phyloP scores from a whole-genome alignment of 2,888 invertebrate genomes.

The Magallana nippona region DNA sequence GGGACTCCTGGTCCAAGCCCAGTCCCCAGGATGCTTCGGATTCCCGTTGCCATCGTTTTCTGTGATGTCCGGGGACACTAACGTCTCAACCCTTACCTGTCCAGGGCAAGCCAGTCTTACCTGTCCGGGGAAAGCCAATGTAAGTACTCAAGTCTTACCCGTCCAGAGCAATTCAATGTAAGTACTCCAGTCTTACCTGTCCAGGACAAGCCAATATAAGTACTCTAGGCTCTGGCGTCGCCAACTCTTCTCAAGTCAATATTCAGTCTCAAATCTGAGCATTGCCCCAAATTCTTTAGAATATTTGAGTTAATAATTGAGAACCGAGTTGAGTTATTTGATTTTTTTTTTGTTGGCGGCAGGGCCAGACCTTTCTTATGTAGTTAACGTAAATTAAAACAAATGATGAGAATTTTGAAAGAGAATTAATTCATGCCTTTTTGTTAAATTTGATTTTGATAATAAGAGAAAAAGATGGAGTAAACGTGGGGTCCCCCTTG shows the following conservation, averaged over 20 bases:
- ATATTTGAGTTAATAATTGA: no score
- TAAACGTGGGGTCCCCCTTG: no score
- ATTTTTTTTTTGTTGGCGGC: no score
- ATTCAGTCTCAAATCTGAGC: not conserved
- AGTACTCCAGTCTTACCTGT: not conserved
- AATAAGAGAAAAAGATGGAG: no score
- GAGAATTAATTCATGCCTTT: no score
- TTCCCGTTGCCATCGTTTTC: not conserved
- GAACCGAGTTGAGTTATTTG: no score
- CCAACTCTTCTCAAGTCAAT: not conserved
- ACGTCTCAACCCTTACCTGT: not conserved
- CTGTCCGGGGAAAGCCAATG: not conserved
- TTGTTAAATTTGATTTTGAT: no score
- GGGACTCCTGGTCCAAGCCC: slow-evolving; percentile 25
- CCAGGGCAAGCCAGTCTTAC: no score
- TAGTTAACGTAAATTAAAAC: no score
- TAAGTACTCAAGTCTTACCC: not conserved
- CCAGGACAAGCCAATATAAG: not conserved
- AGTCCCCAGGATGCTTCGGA: not conserved
- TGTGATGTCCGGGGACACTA: not conserved
- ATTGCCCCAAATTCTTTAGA: no score
- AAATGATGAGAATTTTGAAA: no score
- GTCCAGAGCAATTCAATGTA: not conserved
- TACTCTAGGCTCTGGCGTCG: not conserved
- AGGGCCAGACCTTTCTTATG: no score